phyloP scores from a whole-genome alignment of 2,797 vertebrate species.

The Helicolenus hilgendorfi region DNA sequence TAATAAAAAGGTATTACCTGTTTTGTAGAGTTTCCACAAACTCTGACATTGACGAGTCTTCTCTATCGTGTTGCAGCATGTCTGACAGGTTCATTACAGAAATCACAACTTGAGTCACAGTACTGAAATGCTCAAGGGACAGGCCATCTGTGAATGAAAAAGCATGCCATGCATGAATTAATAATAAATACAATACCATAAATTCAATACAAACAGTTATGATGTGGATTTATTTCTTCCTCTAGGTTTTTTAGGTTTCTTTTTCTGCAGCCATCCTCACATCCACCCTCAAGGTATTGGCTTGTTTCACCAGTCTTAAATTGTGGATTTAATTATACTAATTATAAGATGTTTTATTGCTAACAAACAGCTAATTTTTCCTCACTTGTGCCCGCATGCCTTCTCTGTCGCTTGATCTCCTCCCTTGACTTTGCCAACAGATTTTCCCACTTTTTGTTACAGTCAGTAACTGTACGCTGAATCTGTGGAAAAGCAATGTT shows the following conservation, averaged over 20 bases:
- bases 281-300: neutral
- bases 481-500: slow-evolving; percentile 73
- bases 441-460: slow-evolving; percentile 83
- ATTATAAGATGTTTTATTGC: neutral
- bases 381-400: slow-evolving; percentile 53
- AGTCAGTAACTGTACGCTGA: slow-evolving; percentile 72
- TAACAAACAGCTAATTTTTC: neutral
- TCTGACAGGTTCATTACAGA: slow-evolving; percentile 77
- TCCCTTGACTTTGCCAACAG: slow-evolving; percentile 74
- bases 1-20: slow-evolving; percentile 37
- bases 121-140: slow-evolving; percentile 60
- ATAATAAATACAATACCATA: neutral
- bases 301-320: neutral
- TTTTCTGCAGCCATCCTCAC: neutral
- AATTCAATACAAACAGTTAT: neutral
- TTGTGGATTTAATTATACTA: neutral
- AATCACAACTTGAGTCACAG: slow-evolving; percentile 75
- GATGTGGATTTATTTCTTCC: neutral
- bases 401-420: slow-evolving; percentile 75
- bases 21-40: slow-evolving; percentile 51
- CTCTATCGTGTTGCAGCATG: slow-evolving; percentile 32
- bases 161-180: neutral
- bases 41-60: slow-evolving; percentile 33
- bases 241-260: neutral
- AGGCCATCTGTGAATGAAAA: slow-evolving; percentile 54